phyloP scores from a whole-genome alignment of 2,797 vertebrate genomes.

The Strix occidentalis region DNA sequence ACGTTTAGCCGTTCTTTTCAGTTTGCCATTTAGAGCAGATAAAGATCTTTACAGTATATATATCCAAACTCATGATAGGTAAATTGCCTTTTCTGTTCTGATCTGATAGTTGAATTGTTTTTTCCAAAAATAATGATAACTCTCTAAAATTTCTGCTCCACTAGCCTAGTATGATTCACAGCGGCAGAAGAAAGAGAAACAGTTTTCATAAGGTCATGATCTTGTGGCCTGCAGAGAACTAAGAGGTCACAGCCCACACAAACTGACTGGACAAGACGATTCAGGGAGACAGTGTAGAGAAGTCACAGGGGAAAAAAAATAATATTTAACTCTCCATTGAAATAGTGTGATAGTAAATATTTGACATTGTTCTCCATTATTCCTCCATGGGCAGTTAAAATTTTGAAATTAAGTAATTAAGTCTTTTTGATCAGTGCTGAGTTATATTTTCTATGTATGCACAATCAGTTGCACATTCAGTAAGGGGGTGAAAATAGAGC shows the following conservation, averaged over 20 bases:
- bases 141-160: not conserved
- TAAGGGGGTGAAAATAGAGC: not conserved
- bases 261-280: conserved; percentile 47
- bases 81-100: not conserved
- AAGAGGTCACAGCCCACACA: conserved; percentile 65
- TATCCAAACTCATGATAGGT: not conserved
- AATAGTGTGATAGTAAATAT: not conserved
- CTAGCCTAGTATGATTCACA: not conserved
- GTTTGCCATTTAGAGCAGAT: not conserved
- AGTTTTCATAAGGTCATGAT: conserved; percentile 67
- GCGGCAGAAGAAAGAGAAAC: not conserved
- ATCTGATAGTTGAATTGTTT: not conserved
- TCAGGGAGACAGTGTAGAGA: conserved; percentile 65
- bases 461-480: not conserved
- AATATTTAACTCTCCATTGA: not conserved
- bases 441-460: not conserved
- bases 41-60: not conserved
- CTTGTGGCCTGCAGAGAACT: conserved; percentile 74
- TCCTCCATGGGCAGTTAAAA: not conserved
- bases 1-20: not conserved
- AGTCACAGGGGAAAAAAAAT: not conserved
- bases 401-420: not conserved
- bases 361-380: not conserved
- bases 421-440: not conserved
- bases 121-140: not conserved